Conservation (phyloP, 2,113 vertebrate genomes). For the Zosterops japonicus region DNA sequence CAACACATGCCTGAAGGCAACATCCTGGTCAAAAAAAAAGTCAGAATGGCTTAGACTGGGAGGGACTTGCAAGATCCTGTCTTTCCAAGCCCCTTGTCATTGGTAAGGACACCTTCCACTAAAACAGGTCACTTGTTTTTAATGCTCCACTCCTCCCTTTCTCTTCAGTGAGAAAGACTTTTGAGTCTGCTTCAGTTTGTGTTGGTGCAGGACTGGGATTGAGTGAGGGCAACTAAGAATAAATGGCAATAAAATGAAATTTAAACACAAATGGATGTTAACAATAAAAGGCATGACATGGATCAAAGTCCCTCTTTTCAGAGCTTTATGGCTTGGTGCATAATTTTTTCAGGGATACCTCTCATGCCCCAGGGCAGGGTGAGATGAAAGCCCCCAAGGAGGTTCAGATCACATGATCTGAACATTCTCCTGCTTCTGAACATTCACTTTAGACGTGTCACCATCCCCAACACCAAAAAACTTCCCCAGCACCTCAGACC, state of each 20-base stretch:
- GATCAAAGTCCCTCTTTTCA: not conserved
- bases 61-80: not conserved
- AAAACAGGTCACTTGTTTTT: not conserved
- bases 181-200: not conserved
- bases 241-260: not conserved
- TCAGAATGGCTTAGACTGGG: not conserved
- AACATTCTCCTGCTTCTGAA: not conserved
- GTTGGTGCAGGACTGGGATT: not conserved
- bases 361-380: not conserved
- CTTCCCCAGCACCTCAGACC: not conserved
- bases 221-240: not conserved
- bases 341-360: not conserved
- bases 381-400: not conserved
- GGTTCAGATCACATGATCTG: not conserved
- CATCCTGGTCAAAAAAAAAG: not conserved
- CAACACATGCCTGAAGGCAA: not conserved
- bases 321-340: not conserved
- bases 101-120: not conserved
- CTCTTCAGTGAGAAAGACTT: not conserved
- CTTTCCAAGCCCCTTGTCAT: not conserved
- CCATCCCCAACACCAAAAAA: rapidly evolving
- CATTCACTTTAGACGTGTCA: rapidly evolving
- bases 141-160: not conserved
- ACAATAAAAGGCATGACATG: not conserved
- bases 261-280: not conserved